Evolutionary conservation across 2,888 invertebrate species (phyloP), one percentile per base, ranked within the genome.

Genomic region (Megaustenia siamemsis): DNA sequence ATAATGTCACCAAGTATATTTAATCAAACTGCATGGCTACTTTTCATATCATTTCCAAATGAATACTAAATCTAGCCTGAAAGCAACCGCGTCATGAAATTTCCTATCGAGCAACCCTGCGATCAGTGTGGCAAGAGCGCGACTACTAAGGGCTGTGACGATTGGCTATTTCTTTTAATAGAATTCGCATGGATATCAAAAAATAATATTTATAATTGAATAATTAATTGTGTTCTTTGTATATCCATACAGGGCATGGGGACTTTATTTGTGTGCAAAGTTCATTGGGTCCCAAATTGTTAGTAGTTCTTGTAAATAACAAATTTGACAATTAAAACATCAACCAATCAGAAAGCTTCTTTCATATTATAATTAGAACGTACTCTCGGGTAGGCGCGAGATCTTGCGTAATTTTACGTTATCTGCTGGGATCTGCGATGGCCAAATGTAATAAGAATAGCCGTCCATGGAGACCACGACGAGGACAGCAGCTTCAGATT

Each of bases 101-200:
- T 85, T 85, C 81, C 85, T 76, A 85, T 85, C 85, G 81, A 81
- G 85, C 60, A 81, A 68, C 71, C 84, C 69, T 66, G 84, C 80
- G 43, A 60, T 69, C 75, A 71, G 49, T 35, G 75, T 79, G 63
- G 73, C 79, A 79, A 66, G 49, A 69, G 73, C 73, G 79, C 79
- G 40, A 63, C 73, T 28, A 73, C 71, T 85, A 81, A 85, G 63
- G 60, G 81, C 6, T 45, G 32, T 73, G 56, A 32, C 40, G 85
- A 85, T 85, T 85, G 85, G 85, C 38, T 85, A 76, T 75, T 75
- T 76, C 81, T 63, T 68, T 81, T 81, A 85, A 71, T 85, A 81
- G 85, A 81, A 49, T 76, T 60, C 68, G 35, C 12, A 6, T 28
- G 43, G 77, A 32, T 53, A 49, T 77, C 12, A 24, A 18, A 53